phyloP scores from a whole-genome alignment of 2,113 vertebrate species.

The Malurus cyaneus region DNA sequence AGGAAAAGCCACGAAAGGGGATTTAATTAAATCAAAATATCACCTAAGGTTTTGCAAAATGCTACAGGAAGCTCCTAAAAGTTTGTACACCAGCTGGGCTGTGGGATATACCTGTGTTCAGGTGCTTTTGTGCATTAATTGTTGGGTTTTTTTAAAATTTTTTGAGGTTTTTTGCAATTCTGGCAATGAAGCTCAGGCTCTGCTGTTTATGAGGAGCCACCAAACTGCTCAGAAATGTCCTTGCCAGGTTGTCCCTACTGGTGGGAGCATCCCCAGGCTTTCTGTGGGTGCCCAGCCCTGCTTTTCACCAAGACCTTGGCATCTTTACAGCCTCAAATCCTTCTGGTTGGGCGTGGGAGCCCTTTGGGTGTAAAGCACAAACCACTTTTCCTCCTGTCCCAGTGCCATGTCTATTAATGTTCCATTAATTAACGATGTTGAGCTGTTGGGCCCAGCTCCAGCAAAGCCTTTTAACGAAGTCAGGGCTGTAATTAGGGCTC shows the following conservation, averaged over 20 bases:
- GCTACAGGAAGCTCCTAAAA: background rate
- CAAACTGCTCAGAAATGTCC: background rate
- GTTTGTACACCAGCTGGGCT: background rate
- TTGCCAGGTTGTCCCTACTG: background rate
- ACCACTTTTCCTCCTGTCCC: background rate
- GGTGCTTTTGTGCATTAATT: background rate
- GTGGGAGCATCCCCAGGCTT: background rate
- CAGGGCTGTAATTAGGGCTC: background rate
- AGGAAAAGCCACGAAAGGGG: rapidly evolving
- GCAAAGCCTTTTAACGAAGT: background rate
- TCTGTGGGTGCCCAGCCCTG: background rate
- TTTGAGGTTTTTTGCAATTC: rapidly evolving
- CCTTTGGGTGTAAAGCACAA: background rate
- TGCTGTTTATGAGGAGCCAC: background rate
- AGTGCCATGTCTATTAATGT: rapidly evolving
- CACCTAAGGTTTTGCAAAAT: background rate
- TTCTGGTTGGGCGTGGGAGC: background rate
- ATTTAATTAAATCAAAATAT: background rate
- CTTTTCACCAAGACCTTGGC: background rate
- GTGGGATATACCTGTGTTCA: rapidly evolving
- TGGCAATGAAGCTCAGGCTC: background rate
- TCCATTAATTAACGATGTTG: background rate
- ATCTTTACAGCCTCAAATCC: background rate
- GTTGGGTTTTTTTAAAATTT: rapidly evolving
- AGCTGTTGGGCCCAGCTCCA: background rate